Percentiles rank a stretch among this genome's conserved stretches.
Evolutionary conservation across 1,140 invertebrate genomes (phyloP).

Genomic region (Cataglyphis hispanica): DNA sequence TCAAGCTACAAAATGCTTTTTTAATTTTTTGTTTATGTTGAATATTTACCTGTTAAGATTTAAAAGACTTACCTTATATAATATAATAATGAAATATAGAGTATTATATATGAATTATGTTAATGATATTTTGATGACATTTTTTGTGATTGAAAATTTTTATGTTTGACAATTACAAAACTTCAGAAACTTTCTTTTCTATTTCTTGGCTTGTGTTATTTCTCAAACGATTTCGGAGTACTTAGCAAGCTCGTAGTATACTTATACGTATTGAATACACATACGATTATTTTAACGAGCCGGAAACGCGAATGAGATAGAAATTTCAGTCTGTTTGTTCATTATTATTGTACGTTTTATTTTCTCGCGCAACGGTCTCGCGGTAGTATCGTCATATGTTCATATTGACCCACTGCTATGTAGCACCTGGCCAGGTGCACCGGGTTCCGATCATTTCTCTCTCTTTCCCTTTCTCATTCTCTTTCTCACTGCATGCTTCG

Average conservation of each 20-base stretch:
- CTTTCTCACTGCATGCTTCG: conserved; percentile 47
- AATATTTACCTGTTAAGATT: no score
- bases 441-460: conserved; percentile 11
- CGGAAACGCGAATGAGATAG: conserved; percentile 10
- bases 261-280: neutral
- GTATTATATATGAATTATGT: neutral
- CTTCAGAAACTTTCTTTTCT: neutral
- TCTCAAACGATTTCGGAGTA: neutral
- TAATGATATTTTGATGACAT: neutral
- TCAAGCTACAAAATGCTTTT: no score
- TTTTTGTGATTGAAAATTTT: neutral
- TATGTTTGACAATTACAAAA: neutral
- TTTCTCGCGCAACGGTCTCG: conserved; percentile 45
- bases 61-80: no score
- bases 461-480: neutral
- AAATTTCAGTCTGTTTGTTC: conserved; percentile 7
- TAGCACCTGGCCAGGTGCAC: conserved; percentile 74
- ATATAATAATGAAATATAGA: neutral
- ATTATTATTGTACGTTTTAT: conserved; percentile 51
- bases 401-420: conserved; percentile 72
- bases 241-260: neutral
- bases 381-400: conserved; percentile 61
- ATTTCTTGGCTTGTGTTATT: neutral
- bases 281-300: neutral
- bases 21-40: no score